Conservation (phyloP, 2,797 vertebrate species). For the Falco berigora region DNA sequence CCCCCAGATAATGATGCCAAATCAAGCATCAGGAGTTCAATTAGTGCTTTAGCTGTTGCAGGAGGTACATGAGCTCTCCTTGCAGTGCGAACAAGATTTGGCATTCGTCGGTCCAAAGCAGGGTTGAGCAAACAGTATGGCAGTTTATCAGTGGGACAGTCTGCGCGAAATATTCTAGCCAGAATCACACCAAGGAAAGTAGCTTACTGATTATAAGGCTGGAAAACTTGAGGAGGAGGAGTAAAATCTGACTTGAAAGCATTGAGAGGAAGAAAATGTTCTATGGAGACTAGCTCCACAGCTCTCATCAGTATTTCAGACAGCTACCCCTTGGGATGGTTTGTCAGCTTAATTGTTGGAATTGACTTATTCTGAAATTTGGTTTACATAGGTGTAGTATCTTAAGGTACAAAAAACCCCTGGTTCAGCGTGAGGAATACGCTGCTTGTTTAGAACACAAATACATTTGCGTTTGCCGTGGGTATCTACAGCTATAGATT, state of each 20-base stretch:
- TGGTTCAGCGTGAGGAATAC: neutral
- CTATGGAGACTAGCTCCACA: neutral
- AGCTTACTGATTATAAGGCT: neutral
- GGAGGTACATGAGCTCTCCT: neutral
- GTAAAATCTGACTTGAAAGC: neutral
- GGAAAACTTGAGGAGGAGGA: neutral
- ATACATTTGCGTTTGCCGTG: rapidly evolving
- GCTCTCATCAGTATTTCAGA: neutral
- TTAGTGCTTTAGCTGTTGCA: neutral
- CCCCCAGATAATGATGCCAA: neutral
- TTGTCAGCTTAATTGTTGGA: neutral
- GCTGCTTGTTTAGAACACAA: neutral
- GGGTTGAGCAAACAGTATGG: neutral
- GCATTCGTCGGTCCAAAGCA: neutral
- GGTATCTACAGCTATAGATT: neutral
- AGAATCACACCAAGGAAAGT: neutral
- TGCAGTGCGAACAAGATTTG: too few species aligned
- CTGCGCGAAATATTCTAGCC: neutral
- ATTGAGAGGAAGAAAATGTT: neutral
- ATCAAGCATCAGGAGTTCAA: neutral
- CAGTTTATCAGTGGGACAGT: neutral
- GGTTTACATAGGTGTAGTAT: neutral
- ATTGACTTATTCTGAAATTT: neutral
- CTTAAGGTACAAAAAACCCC: neutral
- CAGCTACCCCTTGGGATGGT: neutral